Evolutionary conservation across 2,888 invertebrate genomes (phyloP), one percentile per base, ranked within the genome.

Genomic region (Psococerastis gibbosa): DNA sequence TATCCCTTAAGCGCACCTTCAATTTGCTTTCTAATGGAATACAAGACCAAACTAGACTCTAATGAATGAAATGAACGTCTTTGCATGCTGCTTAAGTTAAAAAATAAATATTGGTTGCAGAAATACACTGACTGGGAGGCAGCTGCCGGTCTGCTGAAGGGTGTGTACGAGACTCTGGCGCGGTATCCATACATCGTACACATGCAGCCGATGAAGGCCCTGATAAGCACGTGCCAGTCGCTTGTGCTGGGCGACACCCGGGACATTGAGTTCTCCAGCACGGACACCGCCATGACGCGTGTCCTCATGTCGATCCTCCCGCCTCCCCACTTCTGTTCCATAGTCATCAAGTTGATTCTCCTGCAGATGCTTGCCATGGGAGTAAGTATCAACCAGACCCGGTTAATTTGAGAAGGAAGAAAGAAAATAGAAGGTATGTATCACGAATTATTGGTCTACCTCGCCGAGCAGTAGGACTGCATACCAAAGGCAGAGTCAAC

Each of bases 61-160:
- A n/a, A n/a, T n/a, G n/a, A n/a, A n/a, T n/a, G n/a, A n/a, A n/a
- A n/a, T n/a, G n/a, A n/a, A n/a, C n/a, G n/a, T n/a, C n/a, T n/a
- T n/a, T n/a, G n/a, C n/a, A n/a, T n/a, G n/a, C n/a, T n/a, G n/a
- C n/a, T n/a, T n/a, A n/a, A n/a, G n/a, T n/a, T n/a, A n/a, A n/a
- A n/a, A n/a, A n/a, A n/a, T n/a, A n/a, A 35, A 5, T 38, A 32
- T 32, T 9, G 44, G 8, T 43, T 63, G 34, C 61, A 87, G 81
- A 72, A 92, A 54, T 88, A 92, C 51, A 87, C 89, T 0, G 94
- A 97, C 57, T 98, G 97, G 97, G 87, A 89, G 56, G 92, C 97
- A 0, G 92, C 97, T 1, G 87, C 91, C 35, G 84, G 85, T 16
- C 67, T 98, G 42, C 65, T 98, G 2, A 89, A 87, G 66, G 97